Evolutionary conservation across 2,797 vertebrate species (phyloP), one percentile per base, ranked within the genome.

Genomic region (Gallinago stenura): DNA sequence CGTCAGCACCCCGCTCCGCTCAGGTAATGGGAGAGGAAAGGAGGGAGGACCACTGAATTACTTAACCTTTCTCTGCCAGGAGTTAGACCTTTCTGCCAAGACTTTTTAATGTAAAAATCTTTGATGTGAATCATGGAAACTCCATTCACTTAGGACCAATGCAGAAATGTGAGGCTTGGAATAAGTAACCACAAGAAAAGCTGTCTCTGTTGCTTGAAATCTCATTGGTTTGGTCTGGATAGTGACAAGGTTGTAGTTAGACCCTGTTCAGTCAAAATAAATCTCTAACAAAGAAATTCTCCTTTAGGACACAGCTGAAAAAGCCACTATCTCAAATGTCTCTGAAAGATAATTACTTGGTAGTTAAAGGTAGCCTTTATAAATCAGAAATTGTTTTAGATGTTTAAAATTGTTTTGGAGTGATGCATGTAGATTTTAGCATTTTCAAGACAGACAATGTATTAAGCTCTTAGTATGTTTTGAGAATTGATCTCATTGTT

Each of bases 1-100:
- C 43, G 91, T 97, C 95, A 98, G 98, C 94, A 98, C 98, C 54
- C 98, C 98, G 0, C 78, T 98, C 39, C 64, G 79, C 86, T 86
- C 97, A 98, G 98, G 98, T 98, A 97, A 93, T 20, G 56, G 7
- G 26, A 28, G 39, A 24, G 48, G 35, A 15, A 37, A n/a, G 33
- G 28, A 28, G 51, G 72, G 24, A 11, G 18, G 3, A 62, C 21
- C 53, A 51, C 33, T 56, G 25, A 30, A 12, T 86, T 5, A 2
- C 9, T 80, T 9, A n/a, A 70, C 46, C 26, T 61, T 83, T 60
- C 26, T 48, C 1, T 18, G 33, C 24, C 39, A 48, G 70, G 45
- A 84, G 50, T 39, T 68, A 84, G 41, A n/a, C 48, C 30, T 81
- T 81, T 57, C 73, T 92, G 76, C 79, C 76, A 28, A 24, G 57